Percentiles rank a stretch among this genome's conserved stretches.
These are phyloP conservation scores for Empidonax alnorum DNA, from an alignment of 2,113 vertebrate genomes.

Conservation along the genomic window DNA sequence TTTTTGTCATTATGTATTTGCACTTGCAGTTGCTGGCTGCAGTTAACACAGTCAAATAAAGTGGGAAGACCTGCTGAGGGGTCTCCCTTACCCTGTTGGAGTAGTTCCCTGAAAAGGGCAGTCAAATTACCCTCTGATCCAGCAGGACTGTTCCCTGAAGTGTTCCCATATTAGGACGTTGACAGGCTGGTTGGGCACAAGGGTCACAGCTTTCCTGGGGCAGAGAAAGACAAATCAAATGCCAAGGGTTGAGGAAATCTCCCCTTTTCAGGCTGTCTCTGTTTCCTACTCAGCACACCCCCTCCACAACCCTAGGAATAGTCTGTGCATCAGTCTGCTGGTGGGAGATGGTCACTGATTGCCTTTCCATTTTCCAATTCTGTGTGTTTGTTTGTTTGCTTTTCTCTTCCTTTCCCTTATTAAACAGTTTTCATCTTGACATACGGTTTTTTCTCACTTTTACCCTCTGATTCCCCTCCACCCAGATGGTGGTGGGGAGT, in stretches of 20 bases:
- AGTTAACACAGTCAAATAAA: background rate
- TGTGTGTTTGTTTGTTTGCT: background rate
- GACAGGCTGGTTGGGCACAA: background rate
- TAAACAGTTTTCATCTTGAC: background rate
- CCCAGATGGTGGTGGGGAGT: rapidly evolving
- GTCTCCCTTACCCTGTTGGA: background rate
- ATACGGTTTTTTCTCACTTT: background rate
- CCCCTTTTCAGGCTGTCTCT: background rate
- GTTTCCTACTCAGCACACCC: rapidly evolving
- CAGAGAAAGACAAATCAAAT: background rate
- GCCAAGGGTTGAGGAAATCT: background rate
- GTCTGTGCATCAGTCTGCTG: background rate
- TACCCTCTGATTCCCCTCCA: background rate
- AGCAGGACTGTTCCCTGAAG: background rate
- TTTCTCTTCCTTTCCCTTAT: background rate
- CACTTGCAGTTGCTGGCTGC: background rate
- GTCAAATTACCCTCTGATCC: background rate
- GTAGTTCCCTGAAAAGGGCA: background rate
- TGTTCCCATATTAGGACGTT: background rate
- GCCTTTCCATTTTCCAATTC: background rate
- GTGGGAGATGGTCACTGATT: background rate
- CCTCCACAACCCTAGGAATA: rapidly evolving
- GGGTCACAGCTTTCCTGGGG: background rate
- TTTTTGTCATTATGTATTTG: background rate
- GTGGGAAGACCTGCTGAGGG: background rate